Evolutionary conservation across 2,888 invertebrate species (phyloP), one percentile per base, ranked within the genome.

Genomic region (Cremastobaeus sp.): DNA sequence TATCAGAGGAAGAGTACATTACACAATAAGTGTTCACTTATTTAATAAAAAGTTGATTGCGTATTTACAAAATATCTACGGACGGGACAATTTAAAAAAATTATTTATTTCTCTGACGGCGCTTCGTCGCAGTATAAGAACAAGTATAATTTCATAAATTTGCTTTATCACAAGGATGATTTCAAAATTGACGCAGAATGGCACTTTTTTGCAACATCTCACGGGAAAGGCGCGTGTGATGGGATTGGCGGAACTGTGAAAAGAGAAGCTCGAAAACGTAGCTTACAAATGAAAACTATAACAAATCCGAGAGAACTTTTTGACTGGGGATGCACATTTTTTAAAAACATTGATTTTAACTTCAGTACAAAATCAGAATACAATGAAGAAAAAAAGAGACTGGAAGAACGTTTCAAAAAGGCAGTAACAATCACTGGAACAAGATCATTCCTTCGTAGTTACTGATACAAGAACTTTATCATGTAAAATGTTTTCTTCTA

Each of bases 161-260:
- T 59, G 12, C 5, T 11, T 12, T 3, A 59, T 12, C 59, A 59
- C 28, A 47, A 47, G 37, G 12, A n/a, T 20, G 60, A 60, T 60
- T 60, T 60, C 14, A 11, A 39, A 14, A 34, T 60, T n/a, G 30
- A 60, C 9, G 60, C 48, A 48, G 48, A 60, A 39, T 48, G 60
- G 60, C 47, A 60, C 11, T 60, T 60, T 48, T 60, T 60, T 28
- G 59, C 43, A 1, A 39, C 48, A 1, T 60, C 48, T 6, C 60
- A 48, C 15, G 60, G 60, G 11, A 60, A 57, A 57, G 55, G 41
- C 20, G 55, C 55, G 1, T 45, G 57, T 17, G 57, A 57, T 15
- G 45, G 45, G n/a, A 47, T 59, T 15, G 37, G 59, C 18, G 47
- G 59, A 11, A 59, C 47, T 12, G 59, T 59, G 0, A 59, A 59